Evolutionary conservation across 2,797 vertebrate genomes (phyloP).

Genomic region (Ataeniobius toweri): DNA sequence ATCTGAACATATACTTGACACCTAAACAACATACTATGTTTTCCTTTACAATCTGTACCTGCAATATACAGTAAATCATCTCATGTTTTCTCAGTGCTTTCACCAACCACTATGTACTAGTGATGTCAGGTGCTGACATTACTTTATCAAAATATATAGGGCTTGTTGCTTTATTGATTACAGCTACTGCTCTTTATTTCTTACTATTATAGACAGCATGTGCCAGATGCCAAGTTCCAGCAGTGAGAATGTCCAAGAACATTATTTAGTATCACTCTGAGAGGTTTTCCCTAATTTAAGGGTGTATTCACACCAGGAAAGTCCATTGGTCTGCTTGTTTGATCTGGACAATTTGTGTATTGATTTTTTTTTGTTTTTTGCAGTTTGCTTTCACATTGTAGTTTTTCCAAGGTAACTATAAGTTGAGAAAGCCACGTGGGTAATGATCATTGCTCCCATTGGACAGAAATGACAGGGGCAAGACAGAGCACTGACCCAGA

Average conservation of each 20-base stretch:
- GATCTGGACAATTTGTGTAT: too few relatives aligned
- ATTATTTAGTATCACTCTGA: background rate
- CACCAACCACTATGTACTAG: constrained; percentile 16
- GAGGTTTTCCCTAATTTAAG: background rate
- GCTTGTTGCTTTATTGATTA: background rate
- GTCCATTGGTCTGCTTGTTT: too few relatives aligned
- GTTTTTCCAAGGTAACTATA: too few relatives aligned
- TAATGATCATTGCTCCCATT: too few relatives aligned
- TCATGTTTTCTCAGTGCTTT: constrained; percentile 27
- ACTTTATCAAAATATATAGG: background rate
- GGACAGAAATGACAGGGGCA: too few relatives aligned
- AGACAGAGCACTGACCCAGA: too few relatives aligned
- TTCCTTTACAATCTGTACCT: constrained; percentile 17
- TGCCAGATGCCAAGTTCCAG: background rate
- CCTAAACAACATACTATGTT: constrained; percentile 28
- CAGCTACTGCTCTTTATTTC: background rate
- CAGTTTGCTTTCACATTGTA: too few relatives aligned
- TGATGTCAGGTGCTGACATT: background rate
- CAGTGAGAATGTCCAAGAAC: background rate
- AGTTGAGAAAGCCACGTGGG: too few relatives aligned
- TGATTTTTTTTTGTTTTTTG: too few relatives aligned
- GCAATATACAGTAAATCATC: constrained; percentile 37
- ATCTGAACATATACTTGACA: constrained; percentile 29
- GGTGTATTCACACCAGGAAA: too few relatives aligned
- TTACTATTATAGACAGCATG: background rate